These are phyloP conservation scores for Lophura nycthemera DNA, from an alignment of 2,113 vertebrate genomes.

Conservation along the genomic window DNA sequence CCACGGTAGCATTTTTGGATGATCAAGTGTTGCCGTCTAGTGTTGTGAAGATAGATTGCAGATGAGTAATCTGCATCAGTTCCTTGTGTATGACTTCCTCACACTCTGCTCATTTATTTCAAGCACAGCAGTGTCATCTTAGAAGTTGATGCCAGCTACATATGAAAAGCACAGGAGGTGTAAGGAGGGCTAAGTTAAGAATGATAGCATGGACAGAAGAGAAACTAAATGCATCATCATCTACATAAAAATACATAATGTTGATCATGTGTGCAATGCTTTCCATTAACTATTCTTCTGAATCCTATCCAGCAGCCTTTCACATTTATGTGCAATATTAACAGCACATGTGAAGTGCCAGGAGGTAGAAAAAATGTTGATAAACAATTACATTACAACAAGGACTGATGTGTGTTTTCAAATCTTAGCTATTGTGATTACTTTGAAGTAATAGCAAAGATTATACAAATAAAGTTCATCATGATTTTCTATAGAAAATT, in stretches of 20 bases:
- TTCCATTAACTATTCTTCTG: neutral
- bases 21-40: constrained; percentile 47
- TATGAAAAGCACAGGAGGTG: neutral
- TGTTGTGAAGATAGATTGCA: neutral
- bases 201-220: rapidly evolving
- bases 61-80: rapidly evolving
- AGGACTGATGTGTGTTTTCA: neutral
- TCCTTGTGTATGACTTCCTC: neutral
- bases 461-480: neutral
- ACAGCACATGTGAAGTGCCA: rapidly evolving
- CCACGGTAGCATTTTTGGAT: neutral
- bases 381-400: neutral
- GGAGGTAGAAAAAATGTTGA: neutral
- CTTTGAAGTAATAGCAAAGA: neutral
- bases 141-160: neutral
- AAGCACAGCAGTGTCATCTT: neutral
- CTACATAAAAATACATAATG: neutral
- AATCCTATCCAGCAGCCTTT: neutral
- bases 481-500: neutral
- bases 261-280: neutral
- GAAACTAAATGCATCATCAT: neutral
- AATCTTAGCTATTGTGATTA: neutral
- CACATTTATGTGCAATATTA: neutral
- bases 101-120: neutral
- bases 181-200: neutral